Percentiles rank a stretch among this genome's conserved stretches.
Conservation (phyloP, 2,888 invertebrate genomes). For the Norana najaformis region DNA sequence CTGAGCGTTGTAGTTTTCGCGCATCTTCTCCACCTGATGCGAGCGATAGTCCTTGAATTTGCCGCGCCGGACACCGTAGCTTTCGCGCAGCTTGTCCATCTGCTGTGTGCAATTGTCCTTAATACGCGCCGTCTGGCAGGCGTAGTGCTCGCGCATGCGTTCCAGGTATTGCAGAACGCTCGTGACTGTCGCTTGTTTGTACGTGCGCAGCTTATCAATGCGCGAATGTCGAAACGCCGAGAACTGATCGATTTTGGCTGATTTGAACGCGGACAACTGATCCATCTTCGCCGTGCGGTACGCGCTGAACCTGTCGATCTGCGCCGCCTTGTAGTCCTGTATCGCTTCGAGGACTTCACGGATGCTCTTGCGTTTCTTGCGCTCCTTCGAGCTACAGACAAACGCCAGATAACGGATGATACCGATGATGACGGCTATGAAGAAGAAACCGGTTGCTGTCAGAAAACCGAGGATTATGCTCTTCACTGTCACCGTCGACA, state of each 20-base stretch:
- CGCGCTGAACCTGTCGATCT: slow-evolving; percentile 53
- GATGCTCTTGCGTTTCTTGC: slow-evolving; percentile 72
- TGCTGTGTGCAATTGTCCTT: slow-evolving; percentile 91
- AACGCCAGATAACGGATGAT: slow-evolving; percentile 73
- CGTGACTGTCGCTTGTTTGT: slow-evolving; percentile 46
- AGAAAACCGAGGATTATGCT: slow-evolving; percentile 81
- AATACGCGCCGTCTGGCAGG: slow-evolving; percentile 82
- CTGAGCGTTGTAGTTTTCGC: slow-evolving; percentile 93
- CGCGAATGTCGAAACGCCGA: slow-evolving; percentile 53
- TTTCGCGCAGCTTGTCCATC: slow-evolving; percentile 89
- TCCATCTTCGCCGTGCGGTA: slow-evolving; percentile 56
- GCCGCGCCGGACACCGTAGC: slow-evolving; percentile 84
- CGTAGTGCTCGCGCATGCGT: slow-evolving; percentile 85
- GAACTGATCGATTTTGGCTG: slow-evolving; percentile 53
- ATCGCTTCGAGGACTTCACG: slow-evolving; percentile 82
- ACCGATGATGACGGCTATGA: slow-evolving; percentile 79
- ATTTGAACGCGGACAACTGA: slow-evolving; percentile 56
- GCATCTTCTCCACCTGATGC: slow-evolving; percentile 84
- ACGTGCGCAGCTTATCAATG: slow-evolving; percentile 48
- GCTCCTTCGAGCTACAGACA: slow-evolving; percentile 66
- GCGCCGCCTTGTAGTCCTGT: slow-evolving; percentile 54
- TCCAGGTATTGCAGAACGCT: slow-evolving; percentile 65
- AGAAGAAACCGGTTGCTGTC: slow-evolving; percentile 78
- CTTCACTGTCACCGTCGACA: slow-evolving; percentile 80
- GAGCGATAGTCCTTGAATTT: slow-evolving; percentile 90